Conservation (phyloP, 2,888 invertebrate genomes). For the Torymus tubicola region DNA sequence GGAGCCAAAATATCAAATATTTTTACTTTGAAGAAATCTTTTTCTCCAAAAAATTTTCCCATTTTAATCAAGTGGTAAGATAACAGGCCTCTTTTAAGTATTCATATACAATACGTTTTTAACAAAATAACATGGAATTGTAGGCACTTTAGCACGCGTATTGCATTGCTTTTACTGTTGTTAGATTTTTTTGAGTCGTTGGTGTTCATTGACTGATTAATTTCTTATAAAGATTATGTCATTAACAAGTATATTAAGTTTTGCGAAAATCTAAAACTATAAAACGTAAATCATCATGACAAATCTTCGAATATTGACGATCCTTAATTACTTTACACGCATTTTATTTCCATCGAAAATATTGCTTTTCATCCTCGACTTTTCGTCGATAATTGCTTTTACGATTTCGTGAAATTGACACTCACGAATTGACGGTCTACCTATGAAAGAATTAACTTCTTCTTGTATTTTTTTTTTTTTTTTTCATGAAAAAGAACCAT, state of each 20-base stretch:
- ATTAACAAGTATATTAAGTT: slow-evolving; percentile 27
- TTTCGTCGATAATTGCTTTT: slow-evolving; percentile 26
- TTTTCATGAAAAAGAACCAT: not conserved
- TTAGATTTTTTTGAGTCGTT: slow-evolving; percentile 19
- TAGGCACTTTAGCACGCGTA: slow-evolving; percentile 67
- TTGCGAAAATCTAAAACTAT: slow-evolving; percentile 17
- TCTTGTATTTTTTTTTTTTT: not conserved
- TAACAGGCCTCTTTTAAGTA: slow-evolving; percentile 16
- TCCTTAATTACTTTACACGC: not conserved
- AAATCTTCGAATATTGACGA: slow-evolving; percentile 13
- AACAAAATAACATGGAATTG: slow-evolving; percentile 61
- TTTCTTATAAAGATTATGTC: not conserved
- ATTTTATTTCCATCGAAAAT: slow-evolving; percentile 17
- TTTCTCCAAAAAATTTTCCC: not conserved
- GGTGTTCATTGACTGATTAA: slow-evolving; percentile 14
- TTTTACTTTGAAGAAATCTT: too few species aligned
- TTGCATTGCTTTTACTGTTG: slow-evolving; percentile 28
- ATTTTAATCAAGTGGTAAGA: slow-evolving; percentile 5
- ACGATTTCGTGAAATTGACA: slow-evolving; percentile 19
- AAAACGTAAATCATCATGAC: not conserved
- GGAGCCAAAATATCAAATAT: slow-evolving; percentile 28
- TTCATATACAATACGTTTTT: slow-evolving; percentile 14
- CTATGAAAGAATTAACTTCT: slow-evolving; percentile 24
- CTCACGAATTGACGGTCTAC: slow-evolving; percentile 22
- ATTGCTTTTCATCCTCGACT: slow-evolving; percentile 27